phyloP scores from a whole-genome alignment of 2,113 vertebrate genomes.

The Eurystomus gularis region DNA sequence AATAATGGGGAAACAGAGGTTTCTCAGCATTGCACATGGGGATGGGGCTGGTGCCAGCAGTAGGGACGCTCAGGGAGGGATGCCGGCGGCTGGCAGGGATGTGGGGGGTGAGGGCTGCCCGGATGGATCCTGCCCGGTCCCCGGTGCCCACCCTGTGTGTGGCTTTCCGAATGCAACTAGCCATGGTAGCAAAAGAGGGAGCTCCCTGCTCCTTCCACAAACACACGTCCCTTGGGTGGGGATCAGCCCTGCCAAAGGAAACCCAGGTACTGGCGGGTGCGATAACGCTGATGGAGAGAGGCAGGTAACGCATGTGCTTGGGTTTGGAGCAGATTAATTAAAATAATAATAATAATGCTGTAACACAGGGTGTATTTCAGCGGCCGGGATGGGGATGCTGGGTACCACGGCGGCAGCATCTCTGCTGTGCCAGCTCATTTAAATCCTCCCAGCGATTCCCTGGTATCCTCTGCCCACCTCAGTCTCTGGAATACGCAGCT shows the following conservation, averaged over 20 bases:
- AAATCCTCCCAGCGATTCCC: not conserved
- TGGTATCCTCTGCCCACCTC: not conserved
- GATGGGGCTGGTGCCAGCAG: not conserved
- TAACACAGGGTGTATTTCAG: not conserved
- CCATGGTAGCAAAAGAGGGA: not conserved
- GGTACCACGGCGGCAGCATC: not conserved
- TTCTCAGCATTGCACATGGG: accelerated
- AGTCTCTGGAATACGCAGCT: accelerated
- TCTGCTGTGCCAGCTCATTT: not conserved
- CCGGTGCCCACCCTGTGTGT: not conserved
- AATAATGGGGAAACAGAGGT: not conserved
- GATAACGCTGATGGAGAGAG: not conserved
- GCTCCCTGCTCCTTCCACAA: not conserved
- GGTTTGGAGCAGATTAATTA: not conserved
- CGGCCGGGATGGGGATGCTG: accelerated
- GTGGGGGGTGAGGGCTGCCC: not conserved
- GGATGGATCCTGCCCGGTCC: not conserved
- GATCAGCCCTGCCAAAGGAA: not conserved
- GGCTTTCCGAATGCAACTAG: not conserved
- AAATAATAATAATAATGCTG: not conserved
- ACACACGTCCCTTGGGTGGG: no score
- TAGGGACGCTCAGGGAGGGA: not conserved
- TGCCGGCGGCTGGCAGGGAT: not conserved
- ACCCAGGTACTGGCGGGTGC: not conserved
- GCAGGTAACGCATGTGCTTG: not conserved